Conservation (phyloP, 2,888 invertebrate genomes). For the Lycocerus yunnanus region DNA sequence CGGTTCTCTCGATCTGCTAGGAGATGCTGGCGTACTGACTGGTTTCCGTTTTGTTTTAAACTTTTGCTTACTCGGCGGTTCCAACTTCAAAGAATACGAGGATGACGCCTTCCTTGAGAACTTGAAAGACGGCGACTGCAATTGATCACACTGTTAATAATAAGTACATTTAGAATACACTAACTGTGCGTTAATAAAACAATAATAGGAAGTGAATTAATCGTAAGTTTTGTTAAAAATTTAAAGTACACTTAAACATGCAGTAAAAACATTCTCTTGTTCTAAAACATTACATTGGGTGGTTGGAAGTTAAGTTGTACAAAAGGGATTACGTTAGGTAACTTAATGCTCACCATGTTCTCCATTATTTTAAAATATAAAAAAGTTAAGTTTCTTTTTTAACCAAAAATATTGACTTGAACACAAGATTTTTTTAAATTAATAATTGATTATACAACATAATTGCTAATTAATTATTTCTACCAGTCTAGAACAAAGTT, state of each 20-base stretch:
- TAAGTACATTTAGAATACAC: conserved; percentile 47
- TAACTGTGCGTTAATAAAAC: conserved; percentile 21
- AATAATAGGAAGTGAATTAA: conserved; percentile 7
- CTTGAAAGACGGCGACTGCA: conserved; percentile 97
- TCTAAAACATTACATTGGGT: not conserved
- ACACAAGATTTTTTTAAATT: too few relatives aligned
- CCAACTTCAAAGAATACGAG: conserved; percentile 93
- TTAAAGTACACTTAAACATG: not conserved
- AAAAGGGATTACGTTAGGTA: not conserved
- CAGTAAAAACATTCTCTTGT: not conserved
- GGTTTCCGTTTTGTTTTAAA: conserved; percentile 89
- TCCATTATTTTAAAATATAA: not conserved
- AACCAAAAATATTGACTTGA: not conserved
- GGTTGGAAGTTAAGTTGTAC: not conserved
- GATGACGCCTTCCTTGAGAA: conserved; percentile 97
- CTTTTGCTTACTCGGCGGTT: conserved; percentile 86
- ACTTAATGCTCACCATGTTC: not conserved
- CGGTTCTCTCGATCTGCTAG: conserved; percentile 84
- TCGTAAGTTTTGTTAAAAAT: not conserved
- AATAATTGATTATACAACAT: too few relatives aligned
- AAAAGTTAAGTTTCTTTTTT: not conserved
- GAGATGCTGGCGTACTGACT: conserved; percentile 91
- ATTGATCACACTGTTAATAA: conserved; percentile 64
- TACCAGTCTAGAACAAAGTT: not conserved
- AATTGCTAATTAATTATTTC: too few relatives aligned